Evolutionary conservation across 2,888 invertebrate species (phyloP), one percentile per base, ranked within the genome.

Genomic region (Biston betularia): DNA sequence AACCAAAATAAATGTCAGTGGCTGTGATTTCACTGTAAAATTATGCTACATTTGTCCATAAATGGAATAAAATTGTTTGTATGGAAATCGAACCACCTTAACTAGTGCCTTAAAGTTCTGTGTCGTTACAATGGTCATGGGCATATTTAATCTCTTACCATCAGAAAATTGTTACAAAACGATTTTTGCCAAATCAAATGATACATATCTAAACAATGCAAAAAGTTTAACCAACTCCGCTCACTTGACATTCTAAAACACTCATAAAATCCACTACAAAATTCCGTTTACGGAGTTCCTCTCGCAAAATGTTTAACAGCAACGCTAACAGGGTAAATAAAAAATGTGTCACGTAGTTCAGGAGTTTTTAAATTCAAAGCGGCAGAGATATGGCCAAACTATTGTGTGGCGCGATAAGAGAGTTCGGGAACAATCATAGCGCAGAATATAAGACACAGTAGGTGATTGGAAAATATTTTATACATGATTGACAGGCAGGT

Each of bases 351-450:
- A 60, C 63, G 63, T 59, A 50, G 53, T 69, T 59, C 55, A 46
- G 49, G 42, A 63, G 61, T 68, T 74, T 68, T 55, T 59, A 45
- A 69, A 71, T 67, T 70, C 65, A 65, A 66, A 66, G 66, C 71
- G 52, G 50, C 58, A 60, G 67, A 65, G 66, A 71, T 71, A 69
- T 67, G 71, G 63, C 53, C 71, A 63, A 68, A 65, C 69, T 67
- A 73, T 77, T 78, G 76, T 79, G 63, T 55, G 56, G 35, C 52
- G 56, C 63, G 73, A 76, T 75, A 73, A 68, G 70, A 57, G 70
- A 60, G 64, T 63, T 65, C 60, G 33, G 40, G 59, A 60, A 70
- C 69, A 66, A 66, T 70, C 53, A 69, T 57, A 71, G 38, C 69
- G 70, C 69, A 75, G 63, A 0, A 12, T 42, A 24, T 9, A 3